Conservation (phyloP, 64 coral and sea anemone species). For the Dendrophyllia cribrosa region DNA sequence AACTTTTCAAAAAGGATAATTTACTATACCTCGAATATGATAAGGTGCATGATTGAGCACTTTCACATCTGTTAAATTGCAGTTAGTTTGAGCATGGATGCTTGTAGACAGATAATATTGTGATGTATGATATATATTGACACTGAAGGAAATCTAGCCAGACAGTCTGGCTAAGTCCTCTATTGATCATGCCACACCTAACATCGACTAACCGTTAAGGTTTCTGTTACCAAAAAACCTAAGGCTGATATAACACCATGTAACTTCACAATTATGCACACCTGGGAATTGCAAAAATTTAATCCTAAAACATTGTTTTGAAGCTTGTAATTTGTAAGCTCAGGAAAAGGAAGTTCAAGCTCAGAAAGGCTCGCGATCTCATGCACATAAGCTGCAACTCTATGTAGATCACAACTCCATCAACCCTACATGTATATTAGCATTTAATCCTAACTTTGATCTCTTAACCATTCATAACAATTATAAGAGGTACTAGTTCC, state of each 20-base stretch:
- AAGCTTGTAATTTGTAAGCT: too few relatives aligned
- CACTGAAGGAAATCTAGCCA: constrained; percentile 5
- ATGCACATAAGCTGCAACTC: background rate
- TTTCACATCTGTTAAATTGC: background rate
- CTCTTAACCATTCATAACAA: background rate
- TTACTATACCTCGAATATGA: too few relatives aligned
- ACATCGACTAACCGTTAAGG: background rate
- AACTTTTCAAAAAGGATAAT: background rate
- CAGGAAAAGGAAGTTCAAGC: too few relatives aligned
- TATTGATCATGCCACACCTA: background rate
- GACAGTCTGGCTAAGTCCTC: constrained; percentile 9
- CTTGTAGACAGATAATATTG: constrained; percentile 8
- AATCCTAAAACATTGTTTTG: too few relatives aligned
- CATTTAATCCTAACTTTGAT: constrained; percentile 6
- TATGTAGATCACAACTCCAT: background rate
- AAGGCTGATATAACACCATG: background rate
- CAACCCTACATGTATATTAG: background rate
- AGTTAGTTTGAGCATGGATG: background rate
- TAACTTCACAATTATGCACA: too few relatives aligned
- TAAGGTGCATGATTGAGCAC: background rate
- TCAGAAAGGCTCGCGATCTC: too few relatives aligned
- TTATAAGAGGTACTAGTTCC: background rate
- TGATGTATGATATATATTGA: background rate
- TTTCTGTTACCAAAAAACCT: background rate
- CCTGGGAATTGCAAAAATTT: too few relatives aligned